Evolutionary conservation across 2,113 vertebrate genomes (phyloP), one percentile per base, ranked within the genome.

Genomic region (Calidris pugnax): DNA sequence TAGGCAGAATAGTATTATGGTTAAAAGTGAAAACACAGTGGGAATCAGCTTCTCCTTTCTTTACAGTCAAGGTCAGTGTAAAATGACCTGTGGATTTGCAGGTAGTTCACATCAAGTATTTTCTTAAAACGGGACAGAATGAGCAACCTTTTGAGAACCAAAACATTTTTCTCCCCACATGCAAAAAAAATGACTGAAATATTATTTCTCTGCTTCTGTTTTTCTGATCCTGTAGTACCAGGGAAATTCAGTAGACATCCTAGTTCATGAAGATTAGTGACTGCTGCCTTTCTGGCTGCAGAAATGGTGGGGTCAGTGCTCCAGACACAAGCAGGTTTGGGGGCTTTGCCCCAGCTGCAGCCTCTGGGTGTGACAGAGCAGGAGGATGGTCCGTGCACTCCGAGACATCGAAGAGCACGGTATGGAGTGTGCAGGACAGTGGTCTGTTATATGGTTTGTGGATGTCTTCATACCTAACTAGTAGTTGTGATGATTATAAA

Each of bases 341-440:
- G 66, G 47, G 32, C 8, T 47, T 68, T 26, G 32, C 28, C 32
- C 28, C 33, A 35, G 20, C 39, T 69, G 27, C 3, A 8, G 57
- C 27, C 26, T 75, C 30, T 14, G 50, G n/a, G 1, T 60, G 0
- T 13, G 28, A 4, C 1, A 15, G 8, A 30, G 17, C 12, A 41
- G 57, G 35, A 64, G 23, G 28, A n/a, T 3, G 4, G 32, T 48
- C 30, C 39, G 33, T 2, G 50, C 5, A 1, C 9, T 41, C 12
- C 1, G 21, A 53, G 57, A 7, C 26, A 22, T 12, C 10, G 18
- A 4, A 3, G 1, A 2, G 32, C 4, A 6, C 5, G 7, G 22
- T 17, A 3, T 7, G 43, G 18, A 47, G 33, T 1, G 8, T 75
- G 62, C 37, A 21, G 39, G 1, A 4, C 0, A 27, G 3, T 30